phyloP scores from a whole-genome alignment of 2,113 vertebrate genomes.

The Cyanocitta stelleri region DNA sequence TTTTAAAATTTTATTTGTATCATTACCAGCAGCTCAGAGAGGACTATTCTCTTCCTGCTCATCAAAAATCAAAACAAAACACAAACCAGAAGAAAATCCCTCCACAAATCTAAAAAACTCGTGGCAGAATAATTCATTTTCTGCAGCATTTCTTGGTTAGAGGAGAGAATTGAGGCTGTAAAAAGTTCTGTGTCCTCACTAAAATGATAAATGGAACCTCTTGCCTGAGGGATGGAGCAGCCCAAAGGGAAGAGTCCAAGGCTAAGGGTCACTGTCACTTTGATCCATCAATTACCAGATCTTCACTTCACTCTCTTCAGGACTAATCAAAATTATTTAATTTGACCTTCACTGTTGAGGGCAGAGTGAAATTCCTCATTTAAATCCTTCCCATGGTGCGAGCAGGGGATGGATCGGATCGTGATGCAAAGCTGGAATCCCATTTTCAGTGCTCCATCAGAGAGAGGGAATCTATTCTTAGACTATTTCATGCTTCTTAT shows the following conservation, averaged over 20 bases:
- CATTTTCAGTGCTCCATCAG: background rate
- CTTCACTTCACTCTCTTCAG: constrained; percentile 52
- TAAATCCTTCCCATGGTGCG: constrained; percentile 5
- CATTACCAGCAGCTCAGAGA: background rate
- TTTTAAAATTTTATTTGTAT: background rate
- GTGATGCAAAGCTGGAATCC: background rate
- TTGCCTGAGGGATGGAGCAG: constrained; percentile 18
- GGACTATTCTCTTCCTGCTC: background rate
- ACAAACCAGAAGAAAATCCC: background rate
- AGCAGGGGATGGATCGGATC: background rate
- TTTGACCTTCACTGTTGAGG: constrained; percentile 30
- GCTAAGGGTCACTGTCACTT: constrained; percentile 44
- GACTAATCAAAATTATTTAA: constrained; percentile 52
- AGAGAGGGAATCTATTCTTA: background rate
- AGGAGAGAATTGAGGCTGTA: background rate
- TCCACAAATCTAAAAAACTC: background rate
- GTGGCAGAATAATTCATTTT: background rate
- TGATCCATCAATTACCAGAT: constrained; percentile 59
- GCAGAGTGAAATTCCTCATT: constrained; percentile 54
- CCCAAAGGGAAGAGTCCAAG: constrained; percentile 14
- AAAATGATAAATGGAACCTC: constrained; percentile 56
- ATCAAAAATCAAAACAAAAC: background rate
- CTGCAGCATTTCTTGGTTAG: background rate
- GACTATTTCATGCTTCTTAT: background rate
- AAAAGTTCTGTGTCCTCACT: constrained; percentile 1